Evolutionary conservation across 37 sponge, comb jelly and placozoan genomes (phyloP), one percentile per base, ranked within the genome.

Genomic region (Cladorhizidae sp.): DNA sequence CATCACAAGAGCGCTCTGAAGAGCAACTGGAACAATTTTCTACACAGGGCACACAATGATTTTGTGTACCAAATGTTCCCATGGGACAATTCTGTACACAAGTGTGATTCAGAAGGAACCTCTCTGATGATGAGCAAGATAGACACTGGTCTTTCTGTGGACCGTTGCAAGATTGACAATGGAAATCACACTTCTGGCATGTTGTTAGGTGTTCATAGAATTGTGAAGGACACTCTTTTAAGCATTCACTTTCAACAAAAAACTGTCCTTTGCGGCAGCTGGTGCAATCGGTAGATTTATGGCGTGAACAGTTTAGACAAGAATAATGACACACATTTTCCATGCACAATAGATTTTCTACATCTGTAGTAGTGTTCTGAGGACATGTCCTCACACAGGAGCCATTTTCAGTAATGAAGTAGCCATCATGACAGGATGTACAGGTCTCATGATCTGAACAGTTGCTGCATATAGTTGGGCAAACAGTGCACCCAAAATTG

Each of bases 301-400:
- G 41, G 5, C 85, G 85, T 12, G 74, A 69, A 58, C 90, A 90
- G 8, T 85, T 90, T 25, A 70, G 57, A 76, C 90, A 90, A 18
- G 85, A 68, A 9, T 38, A 14, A 77, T 85, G 77, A 43, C 90
- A 90, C 36, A 22, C 15, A 0, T 57, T 58, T 1, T 57, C n/a
- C 21, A 58, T 62, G 56, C 90, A 90, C n/a, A 22, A 35, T 0
- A 25, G 18, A 17, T 42, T 76, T 0, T 57, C 40, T 0, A 56
- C 36, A 42, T 90, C 70, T 20, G 57, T 49, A 22, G 75, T 50
- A 22, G 76, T 71, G 43, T 58, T 40, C 26, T 65, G 42, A 12
- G 90, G 86, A 59, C 90, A 90, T 12, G 21, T 23, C 17, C 43
- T 22, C 33, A 85, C 68, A 59, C 90, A 90, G 5, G 3, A 6